phyloP scores from a whole-genome alignment of 2,797 vertebrate species.

The Euphonia xanthogaster region DNA sequence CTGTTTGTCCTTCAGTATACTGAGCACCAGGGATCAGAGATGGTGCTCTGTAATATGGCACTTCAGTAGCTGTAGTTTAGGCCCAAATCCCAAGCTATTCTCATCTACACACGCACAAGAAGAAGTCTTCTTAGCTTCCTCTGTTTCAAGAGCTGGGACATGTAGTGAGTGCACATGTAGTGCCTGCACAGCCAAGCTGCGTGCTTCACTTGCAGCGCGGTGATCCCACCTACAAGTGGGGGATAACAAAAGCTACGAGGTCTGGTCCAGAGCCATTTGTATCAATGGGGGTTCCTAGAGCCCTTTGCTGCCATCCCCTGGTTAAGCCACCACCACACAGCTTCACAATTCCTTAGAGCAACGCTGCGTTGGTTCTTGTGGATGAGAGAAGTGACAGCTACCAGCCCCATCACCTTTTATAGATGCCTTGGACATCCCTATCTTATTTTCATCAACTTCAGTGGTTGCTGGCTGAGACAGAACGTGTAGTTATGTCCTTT shows the following conservation, averaged over 20 bases:
- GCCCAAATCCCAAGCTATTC: background rate
- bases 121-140: background rate
- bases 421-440: background rate
- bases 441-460: background rate
- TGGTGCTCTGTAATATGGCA: background rate
- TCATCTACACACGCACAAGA: background rate
- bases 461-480: background rate
- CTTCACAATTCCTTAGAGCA: background rate
- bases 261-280: background rate
- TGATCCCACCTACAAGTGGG: fast-evolving
- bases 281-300: background rate
- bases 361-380: background rate
- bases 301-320: background rate
- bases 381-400: background rate
- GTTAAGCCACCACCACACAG: background rate
- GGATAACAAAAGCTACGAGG: background rate
- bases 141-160: background rate
- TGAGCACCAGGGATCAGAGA: background rate
- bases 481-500: background rate
- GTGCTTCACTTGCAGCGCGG: background rate
- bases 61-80: background rate
- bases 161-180: background rate
- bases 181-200: background rate
- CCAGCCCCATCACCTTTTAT: background rate
- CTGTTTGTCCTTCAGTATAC: background rate